Conservation (phyloP, 64 coral and sea anemone genomes). For the Stichodactyla helianthus region DNA sequence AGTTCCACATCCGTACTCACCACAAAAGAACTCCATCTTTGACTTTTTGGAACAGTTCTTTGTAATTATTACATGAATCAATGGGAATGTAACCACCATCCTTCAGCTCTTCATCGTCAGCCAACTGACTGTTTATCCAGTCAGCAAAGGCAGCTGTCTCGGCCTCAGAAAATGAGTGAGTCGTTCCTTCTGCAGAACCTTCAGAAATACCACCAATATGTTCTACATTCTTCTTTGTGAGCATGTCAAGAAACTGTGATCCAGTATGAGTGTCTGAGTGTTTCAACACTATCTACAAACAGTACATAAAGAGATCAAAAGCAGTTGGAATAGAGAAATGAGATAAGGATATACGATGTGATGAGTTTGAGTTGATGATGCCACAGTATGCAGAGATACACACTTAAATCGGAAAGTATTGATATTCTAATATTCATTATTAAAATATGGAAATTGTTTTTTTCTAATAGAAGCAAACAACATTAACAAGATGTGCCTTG, state of each 20-base stretch:
- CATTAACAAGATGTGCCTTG: no score
- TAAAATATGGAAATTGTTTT: no score
- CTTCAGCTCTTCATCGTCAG: constrained; percentile 58
- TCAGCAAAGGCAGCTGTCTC: constrained; percentile 87
- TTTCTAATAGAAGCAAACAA: no score
- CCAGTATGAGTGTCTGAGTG: not conserved
- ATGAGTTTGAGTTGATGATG: no score
- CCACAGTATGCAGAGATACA: no score
- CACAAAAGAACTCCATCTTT: constrained; percentile 85
- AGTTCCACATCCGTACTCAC: constrained; percentile 23
- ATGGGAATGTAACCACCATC: constrained; percentile 65
- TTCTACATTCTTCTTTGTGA: constrained; percentile 8
- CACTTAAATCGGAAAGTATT: no score
- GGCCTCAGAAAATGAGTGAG: constrained; percentile 70
- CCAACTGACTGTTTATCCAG: constrained; percentile 92
- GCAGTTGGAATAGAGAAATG: no score
- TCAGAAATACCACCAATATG: constrained; percentile 58
- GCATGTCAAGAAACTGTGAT: constrained; percentile 1
- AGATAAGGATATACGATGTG: no score
- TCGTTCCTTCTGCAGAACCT: constrained; percentile 85
- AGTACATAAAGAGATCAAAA: not conserved
- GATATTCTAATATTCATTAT: no score
- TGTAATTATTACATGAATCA: constrained; percentile 38
- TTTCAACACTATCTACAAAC: not conserved
- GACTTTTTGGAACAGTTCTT: constrained; percentile 74